Evolutionary conservation across 2,888 invertebrate species (phyloP).

Genomic region (Sepiola atlantica): DNA sequence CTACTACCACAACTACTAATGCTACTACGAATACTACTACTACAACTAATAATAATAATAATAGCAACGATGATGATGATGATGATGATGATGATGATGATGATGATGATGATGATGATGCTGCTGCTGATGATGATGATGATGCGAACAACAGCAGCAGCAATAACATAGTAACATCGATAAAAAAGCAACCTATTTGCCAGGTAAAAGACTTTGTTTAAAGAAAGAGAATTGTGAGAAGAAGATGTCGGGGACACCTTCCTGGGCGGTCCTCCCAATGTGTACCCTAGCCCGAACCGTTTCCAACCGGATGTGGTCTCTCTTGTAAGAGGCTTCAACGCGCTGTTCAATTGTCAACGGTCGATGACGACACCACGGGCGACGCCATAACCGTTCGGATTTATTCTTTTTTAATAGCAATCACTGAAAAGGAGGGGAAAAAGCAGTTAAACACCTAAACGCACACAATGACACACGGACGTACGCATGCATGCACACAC

Average conservation of each 20-base stretch:
- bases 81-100: too few species aligned
- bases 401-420: not conserved
- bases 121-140: too few species aligned
- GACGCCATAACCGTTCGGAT: not conserved
- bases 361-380: not conserved
- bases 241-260: not conserved
- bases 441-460: not conserved
- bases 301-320: not conserved
- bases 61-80: too few species aligned
- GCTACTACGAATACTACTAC: too few species aligned
- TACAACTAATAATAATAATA: too few species aligned
- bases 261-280: not conserved
- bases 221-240: not conserved
- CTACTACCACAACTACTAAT: too few species aligned
- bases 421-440: not conserved
- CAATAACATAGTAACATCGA: not conserved
- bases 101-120: too few species aligned
- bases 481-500: not conserved
- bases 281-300: not conserved
- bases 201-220: not conserved
- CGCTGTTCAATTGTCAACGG: slow-evolving; percentile 9
- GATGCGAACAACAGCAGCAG: not conserved
- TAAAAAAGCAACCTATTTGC: not conserved
- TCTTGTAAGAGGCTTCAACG: not conserved
- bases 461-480: not conserved